Evolutionary conservation across 1,140 invertebrate species (phyloP).

Genomic region (Gonatopus flavifemur): DNA sequence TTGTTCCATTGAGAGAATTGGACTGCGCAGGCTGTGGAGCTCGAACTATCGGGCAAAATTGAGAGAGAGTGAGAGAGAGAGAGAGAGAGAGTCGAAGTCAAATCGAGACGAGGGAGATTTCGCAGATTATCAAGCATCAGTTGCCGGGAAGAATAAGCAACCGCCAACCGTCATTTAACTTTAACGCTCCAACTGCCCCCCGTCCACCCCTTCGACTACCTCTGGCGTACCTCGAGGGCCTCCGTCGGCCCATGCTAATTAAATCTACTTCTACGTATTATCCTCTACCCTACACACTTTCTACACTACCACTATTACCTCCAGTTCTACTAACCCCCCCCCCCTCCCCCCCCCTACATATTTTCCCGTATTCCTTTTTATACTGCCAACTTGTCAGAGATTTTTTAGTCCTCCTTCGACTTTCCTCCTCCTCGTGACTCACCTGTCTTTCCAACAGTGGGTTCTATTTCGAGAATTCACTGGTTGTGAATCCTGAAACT

Average conservation of each 20-base stretch:
- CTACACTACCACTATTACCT: slow-evolving; percentile 9
- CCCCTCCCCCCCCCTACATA: not conserved
- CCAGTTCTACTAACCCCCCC: slow-evolving; percentile 3
- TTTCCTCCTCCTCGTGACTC: not conserved
- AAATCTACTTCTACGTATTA: slow-evolving; percentile 53
- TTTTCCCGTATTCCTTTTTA: not conserved
- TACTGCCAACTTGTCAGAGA: no score
- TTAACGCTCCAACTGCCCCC: slow-evolving; percentile 58
- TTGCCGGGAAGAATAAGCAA: slow-evolving; percentile 59
- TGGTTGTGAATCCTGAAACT: not conserved
- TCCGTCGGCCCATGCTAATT: slow-evolving; percentile 56
- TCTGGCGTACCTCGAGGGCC: slow-evolving; percentile 47
- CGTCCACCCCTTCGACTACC: slow-evolving; percentile 24
- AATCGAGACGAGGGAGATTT: no score
- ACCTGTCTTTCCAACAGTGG: not conserved
- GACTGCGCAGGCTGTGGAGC: slow-evolving; percentile 48
- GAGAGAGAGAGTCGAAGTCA: slow-evolving; percentile 10
- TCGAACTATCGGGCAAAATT: slow-evolving; percentile 50
- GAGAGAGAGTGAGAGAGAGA: slow-evolving; percentile 31
- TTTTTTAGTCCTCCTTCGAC: not conserved
- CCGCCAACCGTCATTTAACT: slow-evolving; percentile 60
- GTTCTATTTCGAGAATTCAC: not conserved
- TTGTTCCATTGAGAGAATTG: slow-evolving; percentile 59
- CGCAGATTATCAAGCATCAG: slow-evolving; percentile 60
- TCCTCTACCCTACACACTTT: slow-evolving; percentile 24